phyloP scores from a whole-genome alignment of 2,797 vertebrate genomes.

The Malurus leucopterus region DNA sequence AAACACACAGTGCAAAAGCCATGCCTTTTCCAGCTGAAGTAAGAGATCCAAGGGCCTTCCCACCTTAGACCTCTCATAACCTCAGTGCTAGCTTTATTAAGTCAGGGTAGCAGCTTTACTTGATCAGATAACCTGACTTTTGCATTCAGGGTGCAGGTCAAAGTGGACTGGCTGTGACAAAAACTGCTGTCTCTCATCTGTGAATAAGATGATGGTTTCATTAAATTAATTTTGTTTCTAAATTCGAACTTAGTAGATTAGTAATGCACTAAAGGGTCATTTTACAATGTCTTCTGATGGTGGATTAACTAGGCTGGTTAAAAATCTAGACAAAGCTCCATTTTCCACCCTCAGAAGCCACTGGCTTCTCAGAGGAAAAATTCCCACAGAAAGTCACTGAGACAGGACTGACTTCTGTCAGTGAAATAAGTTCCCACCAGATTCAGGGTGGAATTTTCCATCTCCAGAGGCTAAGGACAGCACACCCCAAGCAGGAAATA shows the following conservation, averaged over 20 bases:
- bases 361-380: background rate
- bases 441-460: slow-evolving; percentile 47
- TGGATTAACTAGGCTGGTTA: background rate
- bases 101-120: background rate
- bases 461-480: slow-evolving; percentile 18
- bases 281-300: background rate
- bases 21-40: background rate
- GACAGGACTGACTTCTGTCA: background rate
- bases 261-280: background rate
- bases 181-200: background rate
- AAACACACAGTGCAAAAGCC: background rate
- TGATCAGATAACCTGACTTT: background rate
- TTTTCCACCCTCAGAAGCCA: background rate
- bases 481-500: slow-evolving; percentile 24
- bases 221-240: background rate
- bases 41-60: background rate
- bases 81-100: background rate
- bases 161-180: background rate
- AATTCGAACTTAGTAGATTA: background rate
- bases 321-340: background rate
- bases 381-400: background rate
- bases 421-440: background rate
- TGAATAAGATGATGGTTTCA: background rate
- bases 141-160: background rate
- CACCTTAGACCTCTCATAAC: background rate